These are phyloP conservation scores for Macrobrachium rosenbergii DNA, from an alignment of 1,140 invertebrate species.

Conservation along the genomic window DNA sequence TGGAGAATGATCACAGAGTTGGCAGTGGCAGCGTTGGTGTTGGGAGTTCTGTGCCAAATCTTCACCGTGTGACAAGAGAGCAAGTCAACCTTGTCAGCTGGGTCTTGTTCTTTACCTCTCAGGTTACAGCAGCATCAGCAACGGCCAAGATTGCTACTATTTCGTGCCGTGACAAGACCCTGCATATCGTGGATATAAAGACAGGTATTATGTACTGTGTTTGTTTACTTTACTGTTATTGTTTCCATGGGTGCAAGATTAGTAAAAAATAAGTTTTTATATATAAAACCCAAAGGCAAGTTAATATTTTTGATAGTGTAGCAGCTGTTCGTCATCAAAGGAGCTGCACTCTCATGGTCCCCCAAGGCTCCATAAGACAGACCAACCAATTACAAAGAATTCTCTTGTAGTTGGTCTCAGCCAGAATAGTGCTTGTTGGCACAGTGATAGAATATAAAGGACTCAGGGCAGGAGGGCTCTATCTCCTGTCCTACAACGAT, in stretches of 20 bases:
- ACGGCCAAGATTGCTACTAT: conserved; percentile 74
- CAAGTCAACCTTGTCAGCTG: conserved; percentile 48
- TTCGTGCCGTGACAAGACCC: conserved; percentile 77
- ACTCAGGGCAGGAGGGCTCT: too few relatives aligned
- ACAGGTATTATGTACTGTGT: conserved; percentile 69
- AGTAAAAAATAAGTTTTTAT: too few relatives aligned
- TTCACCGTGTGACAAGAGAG: conserved; percentile 50
- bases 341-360: too few relatives aligned
- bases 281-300: too few relatives aligned
- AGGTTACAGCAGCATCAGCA: conserved; percentile 74
- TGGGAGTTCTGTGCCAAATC: conserved; percentile 23
- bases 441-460: too few relatives aligned
- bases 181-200: conserved; percentile 76
- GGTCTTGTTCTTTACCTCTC: conserved; percentile 66
- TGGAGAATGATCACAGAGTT: conserved; percentile 58
- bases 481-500: too few relatives aligned
- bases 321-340: too few relatives aligned
- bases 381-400: too few relatives aligned
- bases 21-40: conserved; percentile 19
- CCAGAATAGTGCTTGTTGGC: too few relatives aligned
- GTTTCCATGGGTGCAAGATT: background rate
- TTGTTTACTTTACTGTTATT: background rate
- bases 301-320: too few relatives aligned
- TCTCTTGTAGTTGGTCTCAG: too few relatives aligned
- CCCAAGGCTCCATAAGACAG: too few relatives aligned